These are phyloP conservation scores for Nomia melanderi DNA, from an alignment of 1,140 invertebrate species.

Conservation along the genomic window DNA sequence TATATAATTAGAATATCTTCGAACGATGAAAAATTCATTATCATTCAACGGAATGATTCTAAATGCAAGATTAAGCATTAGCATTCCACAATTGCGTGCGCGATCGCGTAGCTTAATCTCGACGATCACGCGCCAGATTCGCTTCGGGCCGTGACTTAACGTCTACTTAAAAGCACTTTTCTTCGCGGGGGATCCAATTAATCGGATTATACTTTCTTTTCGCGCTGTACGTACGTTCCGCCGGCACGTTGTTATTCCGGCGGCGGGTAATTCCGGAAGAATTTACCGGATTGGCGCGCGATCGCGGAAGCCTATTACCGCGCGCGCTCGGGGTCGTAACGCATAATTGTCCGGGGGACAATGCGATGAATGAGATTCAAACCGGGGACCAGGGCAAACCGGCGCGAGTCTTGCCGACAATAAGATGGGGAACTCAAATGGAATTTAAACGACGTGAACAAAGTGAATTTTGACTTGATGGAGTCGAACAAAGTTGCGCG, in stretches of 20 bases:
- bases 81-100: too few relatives aligned
- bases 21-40: too few relatives aligned
- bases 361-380: conserved; percentile 35
- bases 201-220: neutral
- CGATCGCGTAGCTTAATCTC: too few relatives aligned
- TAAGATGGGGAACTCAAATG: conserved; percentile 26
- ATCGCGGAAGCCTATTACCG: conserved; percentile 27
- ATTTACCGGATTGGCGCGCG: conserved; percentile 16
- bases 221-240: neutral
- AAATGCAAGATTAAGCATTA: too few relatives aligned
- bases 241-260: neutral
- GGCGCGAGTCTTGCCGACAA: conserved; percentile 18
- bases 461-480: conserved; percentile 31
- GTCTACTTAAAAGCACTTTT: too few relatives aligned
- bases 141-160: too few relatives aligned
- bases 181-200: too few relatives aligned
- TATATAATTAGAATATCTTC: too few relatives aligned
- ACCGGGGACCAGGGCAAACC: neutral
- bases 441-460: conserved; percentile 34
- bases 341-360: conserved; percentile 29
- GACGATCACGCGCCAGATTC: too few relatives aligned
- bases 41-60: too few relatives aligned
- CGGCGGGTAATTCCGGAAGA: neutral
- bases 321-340: conserved; percentile 29
- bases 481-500: conserved; percentile 1